These are phyloP conservation scores for Hyperoplus lanceolatus DNA, from an alignment of 2,797 vertebrate genomes.

Conservation along the genomic window DNA sequence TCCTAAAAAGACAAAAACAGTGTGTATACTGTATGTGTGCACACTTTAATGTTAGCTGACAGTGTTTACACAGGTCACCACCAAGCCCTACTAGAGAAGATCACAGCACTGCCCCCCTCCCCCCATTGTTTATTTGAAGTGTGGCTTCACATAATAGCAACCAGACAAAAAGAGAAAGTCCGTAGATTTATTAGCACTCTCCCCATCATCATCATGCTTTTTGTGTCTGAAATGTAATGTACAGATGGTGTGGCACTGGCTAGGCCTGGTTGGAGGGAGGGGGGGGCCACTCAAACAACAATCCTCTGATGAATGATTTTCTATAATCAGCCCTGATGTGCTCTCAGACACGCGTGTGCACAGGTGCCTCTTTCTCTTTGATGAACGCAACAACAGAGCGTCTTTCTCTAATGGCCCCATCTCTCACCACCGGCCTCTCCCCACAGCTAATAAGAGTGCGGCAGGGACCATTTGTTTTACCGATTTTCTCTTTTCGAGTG, in stretches of 20 bases:
- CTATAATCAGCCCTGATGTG: slow-evolving; percentile 56
- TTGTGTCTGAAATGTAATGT: slow-evolving; percentile 21
- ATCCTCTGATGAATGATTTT: slow-evolving; percentile 69
- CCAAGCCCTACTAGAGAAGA: too few species aligned
- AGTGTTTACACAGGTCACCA: neutral
- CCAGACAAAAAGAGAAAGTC: slow-evolving; percentile 22
- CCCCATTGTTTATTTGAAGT: neutral
- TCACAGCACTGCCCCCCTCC: too few species aligned
- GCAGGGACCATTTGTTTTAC: slow-evolving; percentile 80
- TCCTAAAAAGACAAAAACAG: neutral
- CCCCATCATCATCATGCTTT: slow-evolving; percentile 15
- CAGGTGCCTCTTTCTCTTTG: slow-evolving; percentile 79
- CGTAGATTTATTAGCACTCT: neutral
- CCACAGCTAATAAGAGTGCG: slow-evolving; percentile 79
- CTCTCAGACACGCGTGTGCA: slow-evolving; percentile 26
- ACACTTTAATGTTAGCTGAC: neutral
- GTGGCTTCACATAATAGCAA: too few species aligned
- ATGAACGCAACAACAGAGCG: slow-evolving; percentile 74
- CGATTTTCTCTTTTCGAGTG: slow-evolving; percentile 82
- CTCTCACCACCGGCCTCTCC: slow-evolving; percentile 75
- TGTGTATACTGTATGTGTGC: neutral
- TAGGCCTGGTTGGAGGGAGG: neutral
- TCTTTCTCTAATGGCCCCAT: slow-evolving; percentile 79
- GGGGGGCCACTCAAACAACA: slow-evolving; percentile 49
- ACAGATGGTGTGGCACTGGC: slow-evolving; percentile 11